Evolutionary conservation across 2,797 vertebrate genomes (phyloP).

Genomic region (Gymnoscopelus microlampas): DNA sequence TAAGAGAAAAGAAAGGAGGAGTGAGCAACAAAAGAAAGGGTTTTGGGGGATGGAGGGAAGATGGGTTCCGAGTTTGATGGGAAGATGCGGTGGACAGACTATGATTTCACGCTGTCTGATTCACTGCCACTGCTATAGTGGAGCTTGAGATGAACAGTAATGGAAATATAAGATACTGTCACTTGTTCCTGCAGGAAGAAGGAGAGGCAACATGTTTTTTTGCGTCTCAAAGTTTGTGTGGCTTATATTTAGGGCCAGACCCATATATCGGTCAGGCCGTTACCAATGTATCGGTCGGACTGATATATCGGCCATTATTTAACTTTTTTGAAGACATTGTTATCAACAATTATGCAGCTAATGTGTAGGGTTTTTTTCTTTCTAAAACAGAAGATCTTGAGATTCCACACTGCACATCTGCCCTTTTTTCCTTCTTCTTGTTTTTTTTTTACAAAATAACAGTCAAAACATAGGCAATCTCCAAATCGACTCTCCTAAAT

Average conservation of each 20-base stretch:
- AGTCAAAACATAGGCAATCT: too few species aligned
- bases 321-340: too few species aligned
- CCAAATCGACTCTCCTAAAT: too few species aligned
- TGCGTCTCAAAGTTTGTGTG: slow-evolving; percentile 23
- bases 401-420: too few species aligned
- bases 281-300: too few species aligned
- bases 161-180: slow-evolving; percentile 46
- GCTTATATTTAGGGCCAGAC: slow-evolving; percentile 6
- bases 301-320: too few species aligned
- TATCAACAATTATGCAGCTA: too few species aligned
- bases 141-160: slow-evolving; percentile 27
- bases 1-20: slow-evolving; percentile 34
- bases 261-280: too few species aligned
- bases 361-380: too few species aligned
- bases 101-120: slow-evolving; percentile 64
- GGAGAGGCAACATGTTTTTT: neutral
- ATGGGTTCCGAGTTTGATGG: slow-evolving; percentile 31
- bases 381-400: too few species aligned
- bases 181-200: slow-evolving; percentile 7
- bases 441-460: too few species aligned
- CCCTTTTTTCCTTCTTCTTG: too few species aligned
- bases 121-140: neutral
- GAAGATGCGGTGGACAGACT: slow-evolving; percentile 50
- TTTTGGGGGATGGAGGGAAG: neutral
- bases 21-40: slow-evolving; percentile 51